Conservation (phyloP, 2,888 invertebrate genomes). For the Hyposoter dolosus region DNA sequence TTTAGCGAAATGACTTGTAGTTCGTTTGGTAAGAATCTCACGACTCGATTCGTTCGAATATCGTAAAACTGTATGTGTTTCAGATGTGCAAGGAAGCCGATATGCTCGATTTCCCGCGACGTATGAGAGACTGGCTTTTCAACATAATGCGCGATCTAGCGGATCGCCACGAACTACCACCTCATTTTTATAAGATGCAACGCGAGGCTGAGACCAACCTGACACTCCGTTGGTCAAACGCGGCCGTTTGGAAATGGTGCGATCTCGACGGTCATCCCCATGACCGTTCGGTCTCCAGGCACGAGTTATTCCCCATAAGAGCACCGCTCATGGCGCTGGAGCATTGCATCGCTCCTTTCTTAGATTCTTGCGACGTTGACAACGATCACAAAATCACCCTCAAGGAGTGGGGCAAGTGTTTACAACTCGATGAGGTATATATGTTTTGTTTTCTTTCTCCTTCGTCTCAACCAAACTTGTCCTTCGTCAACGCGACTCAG, state of each 20-base stretch:
- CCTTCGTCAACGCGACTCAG: neutral
- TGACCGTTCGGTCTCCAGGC: conserved; percentile 94
- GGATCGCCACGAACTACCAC: conserved; percentile 93
- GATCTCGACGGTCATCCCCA: conserved; percentile 97
- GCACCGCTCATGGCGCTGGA: conserved; percentile 98
- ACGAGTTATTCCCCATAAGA: conserved; percentile 98
- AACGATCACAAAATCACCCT: conserved; percentile 96
- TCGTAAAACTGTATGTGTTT: neutral
- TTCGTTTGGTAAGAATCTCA: neutral
- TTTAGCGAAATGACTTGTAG: neutral
- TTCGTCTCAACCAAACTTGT: neutral
- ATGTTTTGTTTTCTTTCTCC: conserved; percentile 60
- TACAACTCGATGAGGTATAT: conserved; percentile 92
- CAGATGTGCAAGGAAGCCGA: conserved; percentile 93
- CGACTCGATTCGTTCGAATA: neutral
- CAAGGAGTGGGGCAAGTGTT: conserved; percentile 96
- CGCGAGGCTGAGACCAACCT: conserved; percentile 95
- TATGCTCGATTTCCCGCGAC: conserved; percentile 96
- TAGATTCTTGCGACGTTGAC: conserved; percentile 95
- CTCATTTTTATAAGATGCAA: conserved; percentile 94
- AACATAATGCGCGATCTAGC: conserved; percentile 98
- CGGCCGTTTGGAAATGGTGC: conserved; percentile 99
- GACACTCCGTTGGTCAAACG: conserved; percentile 94
- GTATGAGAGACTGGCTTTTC: conserved; percentile 99
- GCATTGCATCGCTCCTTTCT: conserved; percentile 98